Evolutionary conservation across 2,888 invertebrate genomes (phyloP), one percentile per base, ranked within the genome.

Genomic region (Brachypterus glaber): DNA sequence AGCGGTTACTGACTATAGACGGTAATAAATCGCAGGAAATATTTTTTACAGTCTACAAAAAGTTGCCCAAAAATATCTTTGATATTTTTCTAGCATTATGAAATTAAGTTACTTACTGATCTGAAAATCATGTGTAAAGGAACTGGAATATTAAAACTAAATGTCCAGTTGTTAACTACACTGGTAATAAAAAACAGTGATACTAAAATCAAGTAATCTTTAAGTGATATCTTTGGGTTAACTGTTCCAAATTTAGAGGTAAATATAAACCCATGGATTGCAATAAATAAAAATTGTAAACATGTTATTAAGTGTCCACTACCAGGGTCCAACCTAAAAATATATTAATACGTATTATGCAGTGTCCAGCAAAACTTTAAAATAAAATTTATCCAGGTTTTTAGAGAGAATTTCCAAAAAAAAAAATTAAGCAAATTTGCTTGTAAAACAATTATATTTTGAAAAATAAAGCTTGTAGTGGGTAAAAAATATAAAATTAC

Each of bases 111-210:
- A 68, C 77, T 73, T 68, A 87, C 87, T 39, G 96, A 84, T 71
- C 96, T 75, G 65, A 98, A 98, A 60, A 98, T 97, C 86, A 97
- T 95, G 61, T 97, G 97, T 30, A 98, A 68, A 1, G 97, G 96
- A 82, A 98, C 95, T 0, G 97, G 82, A 56, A 98, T 93, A 62
- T 96, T 91, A 59, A 92, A 97, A 62, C 86, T 82, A 56, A 97
- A 88, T 0, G 95, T 95, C 71, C 90, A 90, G 63, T 97, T 98
- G 58, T 91, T 91, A 44, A 85, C 81, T 1, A 93, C 86, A 63
- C 90, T 96, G 11, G 86, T 80, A 0, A 88, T 69, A 67, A 95
- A 96, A 67, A 96, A 97, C 68, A 95, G 82, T 8, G 77, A 68
- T 0, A 96, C 95, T 39, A 96, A 69, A 31, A 81, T 64, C 4